These are phyloP conservation scores for Leistus spinibarbis DNA, from an alignment of 2,888 invertebrate species.

Conservation along the genomic window DNA sequence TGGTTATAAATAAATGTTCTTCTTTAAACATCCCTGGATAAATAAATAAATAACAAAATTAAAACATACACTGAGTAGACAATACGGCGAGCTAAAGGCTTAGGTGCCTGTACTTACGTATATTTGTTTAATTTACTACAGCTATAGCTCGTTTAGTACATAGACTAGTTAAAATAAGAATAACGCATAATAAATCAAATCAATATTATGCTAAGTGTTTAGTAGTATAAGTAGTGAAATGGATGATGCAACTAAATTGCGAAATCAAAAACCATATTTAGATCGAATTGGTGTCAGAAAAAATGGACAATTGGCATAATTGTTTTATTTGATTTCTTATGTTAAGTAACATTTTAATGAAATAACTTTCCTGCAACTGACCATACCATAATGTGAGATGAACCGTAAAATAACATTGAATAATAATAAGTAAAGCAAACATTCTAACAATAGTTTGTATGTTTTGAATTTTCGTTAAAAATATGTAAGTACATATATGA, in stretches of 20 bases:
- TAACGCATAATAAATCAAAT: no score
- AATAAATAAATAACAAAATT: no score
- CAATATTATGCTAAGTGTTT: no score
- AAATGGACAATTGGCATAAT: not conserved
- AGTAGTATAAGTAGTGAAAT: no score
- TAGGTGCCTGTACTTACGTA: no score
- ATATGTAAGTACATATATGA: not conserved
- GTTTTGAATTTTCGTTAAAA: not conserved
- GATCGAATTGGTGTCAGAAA: not conserved
- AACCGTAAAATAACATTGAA: not conserved
- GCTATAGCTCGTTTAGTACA: no score
- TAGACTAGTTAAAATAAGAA: no score
- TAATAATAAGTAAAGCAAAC: not conserved
- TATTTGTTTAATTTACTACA: no score
- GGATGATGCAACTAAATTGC: not conserved
- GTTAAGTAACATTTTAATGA: not conserved
- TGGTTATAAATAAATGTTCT: no score
- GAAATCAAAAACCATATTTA: not conserved
- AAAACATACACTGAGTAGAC: no score
- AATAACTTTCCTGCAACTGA: not conserved
- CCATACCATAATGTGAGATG: not conserved
- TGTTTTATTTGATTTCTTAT: not conserved
- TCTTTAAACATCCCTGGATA: no score
- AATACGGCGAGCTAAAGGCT: no score
- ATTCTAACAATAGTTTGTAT: not conserved